Evolutionary conservation across 2,797 vertebrate species (phyloP).

Genomic region (Macroramphosus scolopax): DNA sequence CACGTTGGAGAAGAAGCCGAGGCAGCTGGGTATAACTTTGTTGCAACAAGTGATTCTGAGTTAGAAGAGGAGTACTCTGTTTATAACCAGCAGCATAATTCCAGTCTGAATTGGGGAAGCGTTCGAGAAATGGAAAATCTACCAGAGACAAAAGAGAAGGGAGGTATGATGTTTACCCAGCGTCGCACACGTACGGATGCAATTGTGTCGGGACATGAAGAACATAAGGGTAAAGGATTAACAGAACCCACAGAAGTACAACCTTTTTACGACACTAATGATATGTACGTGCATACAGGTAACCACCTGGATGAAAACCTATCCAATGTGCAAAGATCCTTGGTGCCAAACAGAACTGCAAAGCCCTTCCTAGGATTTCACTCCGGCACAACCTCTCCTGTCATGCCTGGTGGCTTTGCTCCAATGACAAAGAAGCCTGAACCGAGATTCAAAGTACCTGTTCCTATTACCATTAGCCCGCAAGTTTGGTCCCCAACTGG

Average conservation of each 20-base stretch:
- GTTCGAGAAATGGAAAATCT: constrained; percentile 86
- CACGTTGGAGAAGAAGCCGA: constrained; percentile 71
- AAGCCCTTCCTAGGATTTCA: constrained; percentile 85
- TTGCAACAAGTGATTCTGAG: constrained; percentile 85
- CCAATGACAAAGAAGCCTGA: constrained; percentile 78
- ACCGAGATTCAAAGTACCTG: constrained; percentile 77
- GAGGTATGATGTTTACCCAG: constrained; percentile 92
- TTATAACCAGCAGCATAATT: constrained; percentile 72
- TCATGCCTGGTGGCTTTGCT: constrained; percentile 65
- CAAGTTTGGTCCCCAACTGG: constrained; percentile 82
- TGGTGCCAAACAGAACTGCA: constrained; percentile 87
- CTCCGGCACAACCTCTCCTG: constrained; percentile 65
- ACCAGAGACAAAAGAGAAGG: constrained; percentile 89
- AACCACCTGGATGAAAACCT: constrained; percentile 71
- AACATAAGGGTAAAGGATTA: constrained; percentile 72
- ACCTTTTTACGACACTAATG: constrained; percentile 38
- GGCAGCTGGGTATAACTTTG: constrained; percentile 76
- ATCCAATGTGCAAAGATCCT: constrained; percentile 64
- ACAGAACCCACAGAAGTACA: constrained; percentile 38
- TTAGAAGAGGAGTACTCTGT: constrained; percentile 83
- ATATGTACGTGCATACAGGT: constrained; percentile 45
- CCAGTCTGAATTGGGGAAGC: constrained; percentile 81
- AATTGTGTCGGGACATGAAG: constrained; percentile 86
- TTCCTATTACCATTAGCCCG: constrained; percentile 65
- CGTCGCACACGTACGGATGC: constrained; percentile 91